These are phyloP conservation scores for Hafferia zeledoni DNA, from an alignment of 2,797 vertebrate genomes.

Conservation along the genomic window DNA sequence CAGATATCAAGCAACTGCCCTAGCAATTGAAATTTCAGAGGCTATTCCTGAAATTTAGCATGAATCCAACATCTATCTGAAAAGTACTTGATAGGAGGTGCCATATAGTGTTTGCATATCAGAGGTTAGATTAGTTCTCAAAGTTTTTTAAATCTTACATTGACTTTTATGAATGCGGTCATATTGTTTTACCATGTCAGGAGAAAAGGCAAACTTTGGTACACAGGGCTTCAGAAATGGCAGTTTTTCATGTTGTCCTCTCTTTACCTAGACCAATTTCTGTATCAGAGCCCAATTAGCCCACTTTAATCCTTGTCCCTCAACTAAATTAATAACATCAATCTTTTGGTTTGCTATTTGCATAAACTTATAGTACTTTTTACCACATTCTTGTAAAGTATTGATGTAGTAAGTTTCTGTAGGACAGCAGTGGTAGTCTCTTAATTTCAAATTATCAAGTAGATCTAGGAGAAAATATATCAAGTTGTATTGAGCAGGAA, in stretches of 20 bases:
- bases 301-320: neutral
- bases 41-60: neutral
- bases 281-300: neutral
- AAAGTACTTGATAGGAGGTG: neutral
- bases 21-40: neutral
- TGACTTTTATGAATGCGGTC: neutral
- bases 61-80: neutral
- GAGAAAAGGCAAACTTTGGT: neutral
- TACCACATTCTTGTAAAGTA: neutral
- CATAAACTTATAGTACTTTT: neutral
- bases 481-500: neutral
- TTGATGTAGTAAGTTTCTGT: neutral
- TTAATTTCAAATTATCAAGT: constrained; percentile 25
- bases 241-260: rapidly evolving
- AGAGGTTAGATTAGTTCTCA: neutral
- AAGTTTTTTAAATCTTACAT: neutral
- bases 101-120: neutral
- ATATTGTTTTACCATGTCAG: neutral
- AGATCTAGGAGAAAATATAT: neutral
- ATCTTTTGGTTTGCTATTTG: neutral
- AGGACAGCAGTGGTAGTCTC: neutral
- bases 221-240: neutral
- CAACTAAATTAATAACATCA: neutral
- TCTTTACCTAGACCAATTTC: neutral
- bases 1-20: rapidly evolving